Evolutionary conservation across 2,888 invertebrate species (phyloP), one percentile per base, ranked within the genome.

Genomic region (Drosophila mimica): DNA sequence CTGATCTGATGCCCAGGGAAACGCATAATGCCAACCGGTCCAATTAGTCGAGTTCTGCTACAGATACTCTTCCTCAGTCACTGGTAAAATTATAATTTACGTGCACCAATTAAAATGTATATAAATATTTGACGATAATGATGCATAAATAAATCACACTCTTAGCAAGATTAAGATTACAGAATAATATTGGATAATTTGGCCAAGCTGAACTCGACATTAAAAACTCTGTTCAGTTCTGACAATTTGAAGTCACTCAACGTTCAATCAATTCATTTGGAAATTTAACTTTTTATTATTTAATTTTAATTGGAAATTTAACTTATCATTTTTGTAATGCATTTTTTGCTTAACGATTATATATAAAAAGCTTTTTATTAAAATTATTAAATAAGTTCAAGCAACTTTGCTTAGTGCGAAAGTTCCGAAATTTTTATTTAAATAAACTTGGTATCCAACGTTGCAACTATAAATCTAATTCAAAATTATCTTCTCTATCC

Each of bases 1-100:
- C 9, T 43, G 65, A 79, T 20, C 68, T 79, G 46, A 64, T 70
- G 49, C 58, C 69, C 8, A 66, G 36, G 8, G 64, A 79, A 31
- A 15, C 58, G n/a, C 49, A 46, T 13, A 5, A 28, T 3, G 28
- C 48, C 36, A 72, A 56, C 4, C 51, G 11, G n/a, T 11, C 36
- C 28, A 13, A 56, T 7, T 58, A 38, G 61, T 4, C 15, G 9
- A 54, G 0, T 15, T 6, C 15, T 36, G 6, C 17, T 7, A 17
- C 17, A 1, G 36, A 7, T 8, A 34, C 20, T 25, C 25, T 15
- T 17, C 15, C 8, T 20, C 52, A 15, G 13, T 6, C 31, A 25
- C 11, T 17, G 25, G 25, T 54, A 43, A 43, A 43, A 43, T 1
- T 20, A 13, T 20, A 43, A 43, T 43, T 20, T 11, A 13, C 11